Percentiles rank a stretch among this genome's conserved stretches.
These are phyloP conservation scores for Candidula unifasciata DNA, from an alignment of 2,888 invertebrate genomes.

Conservation along the genomic window DNA sequence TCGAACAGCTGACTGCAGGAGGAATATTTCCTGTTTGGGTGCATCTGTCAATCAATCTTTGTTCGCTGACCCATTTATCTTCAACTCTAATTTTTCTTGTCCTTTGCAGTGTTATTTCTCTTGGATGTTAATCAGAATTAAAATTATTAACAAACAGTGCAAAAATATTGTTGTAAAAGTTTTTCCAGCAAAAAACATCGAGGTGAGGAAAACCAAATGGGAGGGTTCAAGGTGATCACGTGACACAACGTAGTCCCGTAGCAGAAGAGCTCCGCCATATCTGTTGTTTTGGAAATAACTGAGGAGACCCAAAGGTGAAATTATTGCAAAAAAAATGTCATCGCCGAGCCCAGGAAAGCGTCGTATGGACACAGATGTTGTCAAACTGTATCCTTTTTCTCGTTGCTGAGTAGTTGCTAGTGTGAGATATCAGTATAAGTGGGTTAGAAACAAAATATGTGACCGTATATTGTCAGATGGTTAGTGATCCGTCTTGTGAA, in stretches of 20 bases:
- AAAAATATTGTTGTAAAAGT: not conserved
- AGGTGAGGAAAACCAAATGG: conserved; percentile 37
- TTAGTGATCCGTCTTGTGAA: no score
- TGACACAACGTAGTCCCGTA: conserved; percentile 73
- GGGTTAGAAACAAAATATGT: no score
- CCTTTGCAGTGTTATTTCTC: not conserved
- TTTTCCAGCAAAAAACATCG: conserved; percentile 1
- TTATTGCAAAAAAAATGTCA: conserved; percentile 85
- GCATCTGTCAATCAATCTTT: conserved; percentile 64
- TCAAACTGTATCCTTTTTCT: conserved; percentile 88
- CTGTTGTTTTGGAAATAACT: conserved; percentile 71
- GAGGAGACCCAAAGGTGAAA: conserved; percentile 49
- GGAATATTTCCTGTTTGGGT: conserved; percentile 56
- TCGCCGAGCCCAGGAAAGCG: conserved; percentile 99
- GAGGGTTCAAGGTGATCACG: conserved; percentile 62
- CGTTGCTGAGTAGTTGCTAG: not conserved
- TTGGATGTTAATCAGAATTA: not conserved
- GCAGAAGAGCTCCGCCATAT: conserved; percentile 74
- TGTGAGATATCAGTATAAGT: no score
- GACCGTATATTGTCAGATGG: no score
- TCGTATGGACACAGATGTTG: conserved; percentile 99
- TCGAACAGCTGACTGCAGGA: conserved; percentile 74
- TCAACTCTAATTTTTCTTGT: not conserved
- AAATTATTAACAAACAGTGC: no score
- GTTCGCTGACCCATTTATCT: conserved; percentile 66